Conservation (phyloP, 2,888 invertebrate species). For the Ichneumoninae sp. region DNA sequence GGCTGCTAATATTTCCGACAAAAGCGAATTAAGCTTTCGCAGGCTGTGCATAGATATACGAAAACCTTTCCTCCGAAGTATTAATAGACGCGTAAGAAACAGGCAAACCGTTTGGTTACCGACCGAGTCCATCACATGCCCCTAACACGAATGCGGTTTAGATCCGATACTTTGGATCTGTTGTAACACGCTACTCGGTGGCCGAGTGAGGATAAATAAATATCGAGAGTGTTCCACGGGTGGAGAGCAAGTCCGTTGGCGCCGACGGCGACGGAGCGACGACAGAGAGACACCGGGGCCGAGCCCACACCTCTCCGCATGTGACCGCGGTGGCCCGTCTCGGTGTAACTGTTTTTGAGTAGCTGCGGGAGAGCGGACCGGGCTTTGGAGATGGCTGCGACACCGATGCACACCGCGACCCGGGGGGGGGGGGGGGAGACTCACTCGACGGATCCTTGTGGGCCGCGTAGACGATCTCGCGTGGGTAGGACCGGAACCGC, state of each 20-base stretch:
- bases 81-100: too few species aligned
- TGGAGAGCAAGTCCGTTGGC: conserved; percentile 13
- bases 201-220: neutral
- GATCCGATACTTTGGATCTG: neutral
- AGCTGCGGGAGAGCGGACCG: conserved; percentile 11
- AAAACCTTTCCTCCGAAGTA: too few species aligned
- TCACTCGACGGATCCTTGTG: conserved; percentile 24
- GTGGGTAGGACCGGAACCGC: conserved; percentile 84
- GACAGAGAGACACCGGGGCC: conserved; percentile 6
- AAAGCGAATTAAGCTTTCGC: too few species aligned
- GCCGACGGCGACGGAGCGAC: conserved; percentile 12
- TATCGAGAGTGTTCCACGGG: neutral
- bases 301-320: neutral
- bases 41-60: too few species aligned
- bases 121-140: neutral
- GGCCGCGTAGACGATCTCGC: conserved; percentile 70
- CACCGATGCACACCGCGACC: too few species aligned
- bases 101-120: neutral
- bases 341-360: conserved; percentile 37
- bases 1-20: too few species aligned
- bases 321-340: neutral
- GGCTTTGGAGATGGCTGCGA: too few species aligned
- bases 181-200: neutral
- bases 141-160: too few species aligned
- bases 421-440: neutral